Base-by-base conservation (phyloP, 2,797 vertebrate species). In the Siniperca undulata region DNA sequence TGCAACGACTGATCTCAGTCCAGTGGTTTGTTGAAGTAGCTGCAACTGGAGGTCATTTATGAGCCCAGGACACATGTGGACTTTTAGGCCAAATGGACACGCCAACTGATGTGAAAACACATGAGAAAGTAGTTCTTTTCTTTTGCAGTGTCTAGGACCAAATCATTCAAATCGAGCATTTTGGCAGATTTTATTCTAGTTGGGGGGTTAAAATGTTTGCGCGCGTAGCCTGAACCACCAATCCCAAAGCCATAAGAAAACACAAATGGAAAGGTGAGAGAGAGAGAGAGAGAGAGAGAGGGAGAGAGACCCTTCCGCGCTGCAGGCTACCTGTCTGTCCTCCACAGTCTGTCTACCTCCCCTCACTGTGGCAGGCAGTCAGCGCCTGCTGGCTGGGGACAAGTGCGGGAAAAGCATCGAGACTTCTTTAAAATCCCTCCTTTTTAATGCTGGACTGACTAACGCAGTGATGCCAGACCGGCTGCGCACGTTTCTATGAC, bases 241-340 rank as follows among this genome's bases (percentile, higher is more conserved):
- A 84, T 80, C 42, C 78, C 50, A 66, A 42, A 20, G 20, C 2
- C 9, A 5, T 3, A 1, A 60, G 58, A 30, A 19, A 5, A 55
- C 58, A 42, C 14, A 22, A 48, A 20, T 2, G 22, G n/a, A 71
- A 76, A 78, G 8, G 58, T 30, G 56, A 12, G 38, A 74, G 34
- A 56, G 70, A 44, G 74, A 44, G n/a, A n/a, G n/a, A n/a, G 72
- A 65, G 53, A 16, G 74, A 44, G 40, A 48, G 53, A 40, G 64
- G 38, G 70, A 58, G 60, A 14, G 69, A 4, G 20, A 48, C 38
- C n/a, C 3, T 2, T 14, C 22, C 12, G 24, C 19, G 20, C 22
- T 69, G 80, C 20, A 52, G 46, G 5, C 58, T 87, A 91, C 87
- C 83, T 86, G 87, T 74, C n/a, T 1, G 77, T 40, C 13, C 61